phyloP scores from a whole-genome alignment of 1,140 invertebrate genomes.

The Spodoptera frugiperda region DNA sequence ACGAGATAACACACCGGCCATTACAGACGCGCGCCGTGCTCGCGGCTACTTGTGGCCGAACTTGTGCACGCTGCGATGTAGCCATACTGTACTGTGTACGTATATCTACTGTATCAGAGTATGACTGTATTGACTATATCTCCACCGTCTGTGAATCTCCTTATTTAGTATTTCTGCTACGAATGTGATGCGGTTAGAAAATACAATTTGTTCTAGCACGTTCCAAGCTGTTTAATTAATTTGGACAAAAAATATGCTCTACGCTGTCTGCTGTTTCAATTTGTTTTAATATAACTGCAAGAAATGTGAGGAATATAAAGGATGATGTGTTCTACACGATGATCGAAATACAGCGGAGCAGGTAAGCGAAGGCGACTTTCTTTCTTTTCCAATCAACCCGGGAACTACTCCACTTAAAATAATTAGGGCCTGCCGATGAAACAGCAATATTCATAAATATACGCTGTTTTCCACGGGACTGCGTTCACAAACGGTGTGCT shows the following conservation, averaged over 20 bases:
- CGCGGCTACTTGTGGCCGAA: not conserved
- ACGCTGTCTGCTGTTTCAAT: no score
- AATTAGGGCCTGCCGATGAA: conserved; percentile 39
- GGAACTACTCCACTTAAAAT: conserved; percentile 29
- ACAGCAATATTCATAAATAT: conserved; percentile 47
- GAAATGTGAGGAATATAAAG: no score
- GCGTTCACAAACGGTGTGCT: conserved; percentile 58
- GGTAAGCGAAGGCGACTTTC: not conserved
- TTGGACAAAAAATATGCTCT: no score
- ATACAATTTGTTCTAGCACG: no score
- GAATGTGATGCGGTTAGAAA: not conserved
- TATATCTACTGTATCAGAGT: conserved; percentile 14
- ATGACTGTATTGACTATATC: not conserved
- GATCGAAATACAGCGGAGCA: not conserved
- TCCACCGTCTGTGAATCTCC: not conserved
- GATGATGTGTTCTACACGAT: not conserved
- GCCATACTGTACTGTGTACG: not conserved
- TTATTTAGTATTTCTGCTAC: conserved; percentile 1
- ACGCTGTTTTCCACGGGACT: conserved; percentile 57
- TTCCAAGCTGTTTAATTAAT: no score
- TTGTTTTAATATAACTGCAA: no score
- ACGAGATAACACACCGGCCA: conserved; percentile 23
- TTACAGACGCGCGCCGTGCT: conserved; percentile 27
- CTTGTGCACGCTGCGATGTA: not conserved
- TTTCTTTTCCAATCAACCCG: not conserved